A percentile compares a stretch with the other conserved stretches of the same genome.
Conservation (phyloP, 2,888 invertebrate species). For the Cantharis rufa region DNA sequence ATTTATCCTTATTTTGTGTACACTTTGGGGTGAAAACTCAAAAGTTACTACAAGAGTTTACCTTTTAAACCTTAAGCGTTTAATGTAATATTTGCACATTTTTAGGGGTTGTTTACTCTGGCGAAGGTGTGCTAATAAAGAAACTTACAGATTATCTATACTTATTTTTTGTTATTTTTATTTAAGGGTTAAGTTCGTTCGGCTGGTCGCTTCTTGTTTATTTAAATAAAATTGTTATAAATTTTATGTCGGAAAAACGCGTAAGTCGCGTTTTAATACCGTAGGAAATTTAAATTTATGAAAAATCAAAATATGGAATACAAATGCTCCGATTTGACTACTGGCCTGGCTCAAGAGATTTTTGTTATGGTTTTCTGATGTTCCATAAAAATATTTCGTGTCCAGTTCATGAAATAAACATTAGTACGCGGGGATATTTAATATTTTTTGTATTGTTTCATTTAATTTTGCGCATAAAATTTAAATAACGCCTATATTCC, state of each 20-base stretch:
- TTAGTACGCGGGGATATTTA: background rate
- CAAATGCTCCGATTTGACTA: slow-evolving; percentile 26
- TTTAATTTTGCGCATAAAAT: background rate
- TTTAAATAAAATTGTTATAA: slow-evolving; percentile 2
- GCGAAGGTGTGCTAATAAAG: slow-evolving; percentile 28
- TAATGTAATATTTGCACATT: slow-evolving; percentile 25
- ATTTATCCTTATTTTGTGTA: slow-evolving; percentile 21
- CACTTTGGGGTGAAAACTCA: slow-evolving; percentile 11
- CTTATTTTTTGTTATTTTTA: background rate
- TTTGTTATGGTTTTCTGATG: slow-evolving; percentile 27
- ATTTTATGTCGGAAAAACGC: background rate
- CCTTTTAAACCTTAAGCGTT: slow-evolving; percentile 21
- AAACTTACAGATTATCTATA: background rate
- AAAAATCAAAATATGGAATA: slow-evolving; percentile 30
- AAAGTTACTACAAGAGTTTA: background rate
- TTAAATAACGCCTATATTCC: background rate
- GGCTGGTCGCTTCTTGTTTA: background rate
- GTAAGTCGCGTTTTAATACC: background rate
- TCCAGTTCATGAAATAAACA: slow-evolving; percentile 28
- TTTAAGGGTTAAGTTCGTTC: background rate
- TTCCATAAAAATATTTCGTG: slow-evolving; percentile 27
- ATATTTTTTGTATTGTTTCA: background rate
- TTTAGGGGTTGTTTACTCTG: slow-evolving; percentile 26
- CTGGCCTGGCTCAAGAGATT: slow-evolving; percentile 30
- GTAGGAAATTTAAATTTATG: background rate